phyloP scores from a whole-genome alignment of 2,888 invertebrate species.

The Dendrolimus pini region DNA sequence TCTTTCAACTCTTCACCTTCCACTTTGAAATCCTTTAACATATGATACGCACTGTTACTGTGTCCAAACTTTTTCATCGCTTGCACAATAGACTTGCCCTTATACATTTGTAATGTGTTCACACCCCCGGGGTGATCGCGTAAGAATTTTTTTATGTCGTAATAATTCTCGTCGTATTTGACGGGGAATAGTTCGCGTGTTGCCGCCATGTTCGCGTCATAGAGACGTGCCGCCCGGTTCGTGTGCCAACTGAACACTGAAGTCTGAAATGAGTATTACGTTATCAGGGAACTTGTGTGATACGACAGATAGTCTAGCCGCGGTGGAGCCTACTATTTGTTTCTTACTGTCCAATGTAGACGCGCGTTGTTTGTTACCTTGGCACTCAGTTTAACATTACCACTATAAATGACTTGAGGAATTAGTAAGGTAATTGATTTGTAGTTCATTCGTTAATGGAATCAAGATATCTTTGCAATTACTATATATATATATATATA shows the following conservation, averaged over 20 bases:
- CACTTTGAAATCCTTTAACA: slow-evolving; percentile 78
- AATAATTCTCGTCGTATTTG: slow-evolving; percentile 62
- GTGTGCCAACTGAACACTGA: background rate
- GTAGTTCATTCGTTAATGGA: too few species aligned
- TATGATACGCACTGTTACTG: slow-evolving; percentile 79
- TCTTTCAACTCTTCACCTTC: slow-evolving; percentile 62
- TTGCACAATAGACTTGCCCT: slow-evolving; percentile 69
- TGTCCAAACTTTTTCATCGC: slow-evolving; percentile 77
- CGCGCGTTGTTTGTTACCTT: slow-evolving; percentile 10
- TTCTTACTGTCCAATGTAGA: slow-evolving; percentile 7
- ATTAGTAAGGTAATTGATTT: background rate
- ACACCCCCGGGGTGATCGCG: slow-evolving; percentile 86
- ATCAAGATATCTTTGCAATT: too few species aligned
- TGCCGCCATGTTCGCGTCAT: slow-evolving; percentile 11
- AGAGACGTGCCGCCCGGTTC: background rate
- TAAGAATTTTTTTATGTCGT: slow-evolving; percentile 80
- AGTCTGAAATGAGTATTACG: slow-evolving; percentile 5
- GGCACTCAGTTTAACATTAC: slow-evolving; percentile 10
- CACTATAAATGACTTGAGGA: background rate
- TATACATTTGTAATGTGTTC: slow-evolving; percentile 77
- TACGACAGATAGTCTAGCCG: slow-evolving; percentile 18
- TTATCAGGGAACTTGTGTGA: slow-evolving; percentile 13
- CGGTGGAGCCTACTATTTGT: slow-evolving; percentile 13
- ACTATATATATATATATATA: too few species aligned
- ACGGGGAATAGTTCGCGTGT: slow-evolving; percentile 40